Percentiles rank a stretch among this genome's conserved stretches.
phyloP scores from a whole-genome alignment of 92 coral and sea anemone species.

The Hydrozoanthus gracilis region DNA sequence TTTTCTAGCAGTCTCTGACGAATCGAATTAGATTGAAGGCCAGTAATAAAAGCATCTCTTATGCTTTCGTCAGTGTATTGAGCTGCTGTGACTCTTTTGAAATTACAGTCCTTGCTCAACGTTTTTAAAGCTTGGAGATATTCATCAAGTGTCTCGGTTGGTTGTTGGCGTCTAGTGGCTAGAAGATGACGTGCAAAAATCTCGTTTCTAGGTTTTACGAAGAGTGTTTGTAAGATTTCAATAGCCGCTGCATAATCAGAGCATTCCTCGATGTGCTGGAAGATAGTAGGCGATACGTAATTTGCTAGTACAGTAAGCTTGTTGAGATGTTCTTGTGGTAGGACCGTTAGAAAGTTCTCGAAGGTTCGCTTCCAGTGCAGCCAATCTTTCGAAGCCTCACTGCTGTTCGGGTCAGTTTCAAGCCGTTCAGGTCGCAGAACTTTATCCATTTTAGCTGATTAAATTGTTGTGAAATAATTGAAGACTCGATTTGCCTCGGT shows the following conservation, averaged over 20 bases:
- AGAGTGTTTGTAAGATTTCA: conserved; percentile 51
- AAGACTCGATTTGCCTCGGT: conserved; percentile 32
- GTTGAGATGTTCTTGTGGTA: conserved; percentile 50
- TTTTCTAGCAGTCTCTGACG: too few species aligned
- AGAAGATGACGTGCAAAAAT: conserved; percentile 64
- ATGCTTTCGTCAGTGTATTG: too few species aligned
- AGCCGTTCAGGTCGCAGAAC: conserved; percentile 64
- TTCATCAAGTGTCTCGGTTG: conserved; percentile 54
- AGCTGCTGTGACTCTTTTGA: conserved; percentile 44
- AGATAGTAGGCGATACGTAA: conserved; percentile 56
- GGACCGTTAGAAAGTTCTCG: conserved; percentile 51
- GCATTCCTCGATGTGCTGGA: conserved; percentile 60
- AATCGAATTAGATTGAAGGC: too few species aligned
- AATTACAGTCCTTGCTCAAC: conserved; percentile 64
- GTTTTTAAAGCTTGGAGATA: conserved; percentile 59
- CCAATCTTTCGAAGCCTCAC: conserved; percentile 56
- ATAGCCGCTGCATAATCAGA: conserved; percentile 53
- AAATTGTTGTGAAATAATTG: conserved; percentile 49
- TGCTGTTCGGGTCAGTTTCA: conserved; percentile 53
- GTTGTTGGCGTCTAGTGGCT: conserved; percentile 63
- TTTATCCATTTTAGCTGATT: conserved; percentile 58
- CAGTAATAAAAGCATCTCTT: too few species aligned
- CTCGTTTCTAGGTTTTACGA: conserved; percentile 56
- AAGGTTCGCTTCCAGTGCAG: conserved; percentile 50
- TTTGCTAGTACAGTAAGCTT: conserved; percentile 58